Evolutionary conservation across 1,140 invertebrate genomes (phyloP), one percentile per base, ranked within the genome.

Genomic region (Dryas iulia): DNA sequence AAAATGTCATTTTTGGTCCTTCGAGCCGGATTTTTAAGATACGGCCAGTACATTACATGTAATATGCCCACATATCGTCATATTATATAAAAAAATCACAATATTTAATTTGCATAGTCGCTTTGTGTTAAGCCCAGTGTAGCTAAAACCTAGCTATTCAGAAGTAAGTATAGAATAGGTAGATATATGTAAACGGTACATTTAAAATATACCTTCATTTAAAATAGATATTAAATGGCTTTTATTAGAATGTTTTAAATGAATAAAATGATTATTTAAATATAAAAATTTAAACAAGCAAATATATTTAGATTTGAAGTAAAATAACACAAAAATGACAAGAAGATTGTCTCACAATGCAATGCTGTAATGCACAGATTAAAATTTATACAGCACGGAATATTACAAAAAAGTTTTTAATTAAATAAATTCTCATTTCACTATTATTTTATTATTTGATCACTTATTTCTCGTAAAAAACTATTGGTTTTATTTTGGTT

Each of bases 21-120:
- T 35, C 1, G n/a, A 35, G n/a, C 33, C 33, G 14, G 1, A 47
- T 7, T 21, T 47, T 21, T 18, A 47, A 47, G 39, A 18, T 10
- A 21, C 39, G 14, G 14, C 39, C 39, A 47, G 39, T 47, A 47
- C 14, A 47, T 7, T 47, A 18, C n/a, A 8, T 47, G 35, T 35
- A 35, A 6, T 14, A 47, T 47, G 3, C 2, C n/a, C n/a, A n/a
- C 39, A 47, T 47, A 18, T n/a, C n/a, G n/a, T n/a, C n/a, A n/a
- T n/a, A n/a, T 14, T 47, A 47, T 7, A 8, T 18, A 47, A 8
- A 47, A 47, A n/a, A 35, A 35, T n/a, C n/a, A n/a, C n/a, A n/a
- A 35, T 14, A 35, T 35, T 35, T 35, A 14, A n/a, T 14, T 35
- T 35, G 33, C 33, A 47, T 61, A 61, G 59, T 30, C n/a, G 59